These are phyloP conservation scores for Cercocebus atys DNA, from an alignment of 2,113 vertebrate genomes.

Conservation along the genomic window DNA sequence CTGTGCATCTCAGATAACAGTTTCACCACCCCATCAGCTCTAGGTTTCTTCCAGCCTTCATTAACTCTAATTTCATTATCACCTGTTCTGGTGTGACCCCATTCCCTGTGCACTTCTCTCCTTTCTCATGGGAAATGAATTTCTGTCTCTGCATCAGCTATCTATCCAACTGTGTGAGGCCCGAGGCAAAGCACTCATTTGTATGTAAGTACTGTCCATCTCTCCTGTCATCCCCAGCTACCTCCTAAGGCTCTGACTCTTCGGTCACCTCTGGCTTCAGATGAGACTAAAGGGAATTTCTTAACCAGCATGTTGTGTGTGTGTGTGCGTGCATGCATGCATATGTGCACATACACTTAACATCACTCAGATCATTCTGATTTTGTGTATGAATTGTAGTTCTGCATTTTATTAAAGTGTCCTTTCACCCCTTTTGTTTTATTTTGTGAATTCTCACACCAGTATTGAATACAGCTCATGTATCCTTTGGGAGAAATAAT, in stretches of 20 bases:
- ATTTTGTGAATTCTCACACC: conserved; percentile 37
- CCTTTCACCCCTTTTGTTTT: neutral
- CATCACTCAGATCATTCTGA: neutral
- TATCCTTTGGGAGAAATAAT: conserved; percentile 66
- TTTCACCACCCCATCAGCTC: conserved; percentile 79
- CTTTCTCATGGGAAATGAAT: conserved; percentile 84
- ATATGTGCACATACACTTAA: neutral
- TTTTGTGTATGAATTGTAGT: neutral
- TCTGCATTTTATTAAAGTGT: neutral
- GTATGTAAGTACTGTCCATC: conserved; percentile 70
- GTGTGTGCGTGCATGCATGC: rapidly evolving
- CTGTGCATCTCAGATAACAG: conserved; percentile 46
- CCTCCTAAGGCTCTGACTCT: conserved; percentile 3
- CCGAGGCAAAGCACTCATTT: conserved; percentile 73
- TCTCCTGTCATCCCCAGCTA: conserved; percentile 46
- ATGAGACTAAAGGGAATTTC: conserved; percentile 40
- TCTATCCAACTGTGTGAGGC: conserved; percentile 71
- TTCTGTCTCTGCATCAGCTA: conserved; percentile 76
- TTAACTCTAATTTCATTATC: conserved; percentile 88
- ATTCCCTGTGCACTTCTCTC: conserved; percentile 76
- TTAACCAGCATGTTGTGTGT: neutral
- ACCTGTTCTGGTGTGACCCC: conserved; percentile 85
- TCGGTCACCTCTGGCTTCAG: neutral
- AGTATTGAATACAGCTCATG: conserved; percentile 53
- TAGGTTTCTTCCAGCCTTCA: conserved; percentile 81